phyloP scores from a whole-genome alignment of 2,888 invertebrate genomes.

The Drosophila ochracea region DNA sequence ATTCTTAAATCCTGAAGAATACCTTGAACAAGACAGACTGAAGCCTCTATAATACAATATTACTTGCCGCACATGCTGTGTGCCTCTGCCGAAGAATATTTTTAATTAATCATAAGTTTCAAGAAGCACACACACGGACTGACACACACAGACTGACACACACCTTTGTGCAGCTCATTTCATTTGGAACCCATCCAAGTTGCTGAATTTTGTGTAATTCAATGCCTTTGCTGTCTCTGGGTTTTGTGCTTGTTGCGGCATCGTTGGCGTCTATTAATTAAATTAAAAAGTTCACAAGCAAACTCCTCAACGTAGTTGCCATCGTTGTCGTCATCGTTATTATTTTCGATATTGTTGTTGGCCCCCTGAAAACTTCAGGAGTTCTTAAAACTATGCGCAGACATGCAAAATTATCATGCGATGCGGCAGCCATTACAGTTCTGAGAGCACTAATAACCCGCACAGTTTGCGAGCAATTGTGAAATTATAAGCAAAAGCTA shows the following conservation, averaged over 20 bases:
- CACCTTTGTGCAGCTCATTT: conserved; percentile 48
- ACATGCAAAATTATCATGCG: conserved; percentile 63
- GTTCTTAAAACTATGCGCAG: conserved; percentile 65
- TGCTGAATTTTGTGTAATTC: conserved; percentile 61
- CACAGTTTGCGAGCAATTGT: conserved; percentile 6
- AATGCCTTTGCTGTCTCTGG: conserved; percentile 54
- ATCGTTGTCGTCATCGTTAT: conserved; percentile 10
- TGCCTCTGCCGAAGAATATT: conserved; percentile 39
- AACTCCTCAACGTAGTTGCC: conserved; percentile 20
- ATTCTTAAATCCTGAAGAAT: conserved; percentile 36
- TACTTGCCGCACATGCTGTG: conserved; percentile 27
- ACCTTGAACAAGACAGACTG: not conserved
- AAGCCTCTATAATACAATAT: conserved; percentile 40
- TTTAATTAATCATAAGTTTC: conserved; percentile 78
- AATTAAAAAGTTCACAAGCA: conserved; percentile 76
- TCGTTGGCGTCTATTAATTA: conserved; percentile 75
- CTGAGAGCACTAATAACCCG: not conserved
- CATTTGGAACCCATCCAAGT: conserved; percentile 40
- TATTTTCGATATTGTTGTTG: conserved; percentile 14
- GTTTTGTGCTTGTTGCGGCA: conserved; percentile 50
- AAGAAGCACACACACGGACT: conserved; percentile 40
- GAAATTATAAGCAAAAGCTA: not conserved
- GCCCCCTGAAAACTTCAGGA: conserved; percentile 21
- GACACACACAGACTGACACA: conserved; percentile 2
- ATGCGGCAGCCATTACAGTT: conserved; percentile 40